Conservation (phyloP, 2,113 vertebrate species). For the Hoplias malabaricus region DNA sequence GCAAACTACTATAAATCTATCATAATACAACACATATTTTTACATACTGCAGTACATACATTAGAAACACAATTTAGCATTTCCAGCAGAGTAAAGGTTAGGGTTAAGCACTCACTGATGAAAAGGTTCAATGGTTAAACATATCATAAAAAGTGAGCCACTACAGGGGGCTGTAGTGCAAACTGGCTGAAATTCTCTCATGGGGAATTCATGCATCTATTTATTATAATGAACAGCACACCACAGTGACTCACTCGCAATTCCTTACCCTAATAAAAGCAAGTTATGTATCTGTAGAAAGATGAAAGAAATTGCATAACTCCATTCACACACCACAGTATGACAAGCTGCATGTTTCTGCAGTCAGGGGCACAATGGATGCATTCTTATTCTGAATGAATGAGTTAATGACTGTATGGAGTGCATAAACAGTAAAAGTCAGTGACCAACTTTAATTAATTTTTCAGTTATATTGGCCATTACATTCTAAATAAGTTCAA, state of each 20-base stretch:
- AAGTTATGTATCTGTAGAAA: not conserved
- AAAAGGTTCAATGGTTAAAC: conserved; percentile 14
- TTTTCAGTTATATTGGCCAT: too few relatives aligned
- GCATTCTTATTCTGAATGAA: not conserved
- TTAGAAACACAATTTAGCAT: not conserved
- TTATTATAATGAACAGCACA: not conserved
- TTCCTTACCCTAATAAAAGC: not conserved
- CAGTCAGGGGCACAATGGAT: not conserved
- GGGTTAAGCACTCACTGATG: not conserved
- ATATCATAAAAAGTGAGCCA: not conserved
- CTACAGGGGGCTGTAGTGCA: not conserved
- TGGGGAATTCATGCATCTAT: not conserved
- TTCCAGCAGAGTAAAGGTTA: not conserved
- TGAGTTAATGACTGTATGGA: not conserved
- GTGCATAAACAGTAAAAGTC: too few relatives aligned
- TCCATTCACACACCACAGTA: not conserved
- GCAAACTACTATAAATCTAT: not conserved
- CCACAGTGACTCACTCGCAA: not conserved
- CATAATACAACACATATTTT: not conserved
- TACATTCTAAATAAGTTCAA: too few relatives aligned
- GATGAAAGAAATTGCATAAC: not conserved
- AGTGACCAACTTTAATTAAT: too few relatives aligned
- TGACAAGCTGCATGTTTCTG: not conserved
- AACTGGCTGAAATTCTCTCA: not conserved
- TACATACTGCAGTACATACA: not conserved